Base-by-base conservation (phyloP, 2,888 invertebrate genomes). In the Glyphotaelius pellucidus region DNA sequence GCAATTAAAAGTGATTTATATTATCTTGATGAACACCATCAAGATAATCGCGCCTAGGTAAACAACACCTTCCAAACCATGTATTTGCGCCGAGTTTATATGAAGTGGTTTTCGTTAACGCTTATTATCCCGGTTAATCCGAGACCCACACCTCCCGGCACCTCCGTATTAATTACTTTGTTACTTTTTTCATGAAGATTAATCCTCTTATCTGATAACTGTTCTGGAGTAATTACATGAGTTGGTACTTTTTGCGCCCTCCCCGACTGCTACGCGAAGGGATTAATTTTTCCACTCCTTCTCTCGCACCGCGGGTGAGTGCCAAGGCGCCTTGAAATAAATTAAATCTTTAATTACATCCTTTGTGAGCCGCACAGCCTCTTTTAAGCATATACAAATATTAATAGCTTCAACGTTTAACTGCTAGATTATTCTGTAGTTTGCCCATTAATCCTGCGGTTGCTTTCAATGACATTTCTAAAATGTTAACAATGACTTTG, bases 331-430 rank as follows among this genome's bases (percentile, higher is more conserved):
- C 92, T 92, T 89, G 92, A 93, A 93, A 91, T 93, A 93, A 93
- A 92, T 93, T 93, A 93, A 93, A 93, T 92, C 93, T 92, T 93
- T 93, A 93, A 93, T 93, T 93, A 93, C 92, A 92, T 92, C 93
- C 93, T 93, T 93, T 93, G 93, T 93, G 92, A 81, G 91, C 80
- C 84, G 85, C 91, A 92, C 92, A 92, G 87, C 92, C 90, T 86
- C 89, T 90, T 90, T 91, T 92, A 91, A 86, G 83, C 83, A 81
- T 81, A 79, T 47, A 91, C 93, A 92, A 91, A 91, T 93, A 93
- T 93, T 91, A 91, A 93, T 93, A 91, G 80, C 90, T 91, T 92
- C 90, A 90, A 81, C 83, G 91, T 80, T 92, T 42, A 90, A 90
- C 91, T 91, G 91, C 88, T 81, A 89, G 90, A 90, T 91, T 80